Conservation (phyloP, 1,140 invertebrate species). For the Caenorhabditis briggsae region DNA sequence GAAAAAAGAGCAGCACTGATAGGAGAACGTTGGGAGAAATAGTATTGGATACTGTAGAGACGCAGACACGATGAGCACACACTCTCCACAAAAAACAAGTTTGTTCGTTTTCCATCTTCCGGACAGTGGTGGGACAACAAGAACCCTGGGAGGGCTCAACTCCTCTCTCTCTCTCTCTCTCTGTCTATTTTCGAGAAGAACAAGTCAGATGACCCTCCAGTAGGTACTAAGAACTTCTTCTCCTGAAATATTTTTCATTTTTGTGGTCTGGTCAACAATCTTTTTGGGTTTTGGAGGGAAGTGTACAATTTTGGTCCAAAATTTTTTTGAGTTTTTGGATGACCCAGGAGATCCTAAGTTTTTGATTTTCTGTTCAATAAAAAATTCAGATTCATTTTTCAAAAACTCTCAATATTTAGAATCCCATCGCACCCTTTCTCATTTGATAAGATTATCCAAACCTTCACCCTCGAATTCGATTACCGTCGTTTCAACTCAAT, state of each 20-base stretch:
- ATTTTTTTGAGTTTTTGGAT: no score
- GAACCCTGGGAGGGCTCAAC: neutral
- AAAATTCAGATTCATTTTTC: no score
- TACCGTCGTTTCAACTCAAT: no score
- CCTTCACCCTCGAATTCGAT: no score
- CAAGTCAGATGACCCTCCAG: neutral
- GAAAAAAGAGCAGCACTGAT: neutral
- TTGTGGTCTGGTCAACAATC: neutral
- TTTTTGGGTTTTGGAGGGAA: no score
- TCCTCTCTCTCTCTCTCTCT: neutral
- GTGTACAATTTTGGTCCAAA: no score
- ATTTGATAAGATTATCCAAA: no score
- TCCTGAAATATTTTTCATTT: neutral
- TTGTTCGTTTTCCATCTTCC: neutral
- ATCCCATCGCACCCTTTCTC: no score
- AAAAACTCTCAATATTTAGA: no score
- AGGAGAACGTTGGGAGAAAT: neutral
- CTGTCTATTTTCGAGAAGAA: neutral
- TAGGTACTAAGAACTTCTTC: neutral
- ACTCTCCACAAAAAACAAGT: slow-evolving; percentile 39
- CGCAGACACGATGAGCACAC: slow-evolving; percentile 23
- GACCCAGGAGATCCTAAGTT: no score
- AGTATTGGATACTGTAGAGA: neutral
- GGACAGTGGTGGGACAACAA: neutral
- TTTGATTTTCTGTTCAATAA: no score